A percentile compares a stretch with the other conserved stretches of the same genome.
phyloP scores from a whole-genome alignment of 2,113 vertebrate genomes.

The Zosterops borbonicus region DNA sequence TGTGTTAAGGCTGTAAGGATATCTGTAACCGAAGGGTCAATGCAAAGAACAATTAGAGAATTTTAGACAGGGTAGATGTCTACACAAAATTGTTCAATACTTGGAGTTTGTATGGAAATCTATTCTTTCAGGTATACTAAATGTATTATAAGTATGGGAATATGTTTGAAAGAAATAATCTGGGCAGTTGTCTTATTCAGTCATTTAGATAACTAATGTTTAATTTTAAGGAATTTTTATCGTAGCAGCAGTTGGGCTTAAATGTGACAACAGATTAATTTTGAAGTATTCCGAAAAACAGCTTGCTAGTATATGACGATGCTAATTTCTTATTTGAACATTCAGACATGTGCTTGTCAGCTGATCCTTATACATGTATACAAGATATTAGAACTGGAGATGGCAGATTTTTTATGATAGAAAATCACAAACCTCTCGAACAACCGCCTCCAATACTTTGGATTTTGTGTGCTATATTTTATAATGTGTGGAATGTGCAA shows the following conservation, averaged over 20 bases:
- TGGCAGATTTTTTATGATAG: constrained; percentile 22
- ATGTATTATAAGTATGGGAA: not conserved
- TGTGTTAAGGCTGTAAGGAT: not conserved
- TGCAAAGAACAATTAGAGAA: not conserved
- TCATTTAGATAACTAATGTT: not conserved
- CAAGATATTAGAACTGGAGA: not conserved
- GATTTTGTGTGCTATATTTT: constrained; percentile 27
- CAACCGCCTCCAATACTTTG: not conserved
- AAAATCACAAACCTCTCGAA: not conserved
- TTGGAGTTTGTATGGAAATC: not conserved
- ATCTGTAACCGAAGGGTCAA: not conserved
- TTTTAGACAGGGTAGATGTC: not conserved
- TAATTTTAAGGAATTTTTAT: constrained; percentile 6
- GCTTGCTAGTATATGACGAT: constrained; percentile 13
- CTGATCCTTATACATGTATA: not conserved
- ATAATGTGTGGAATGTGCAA: not conserved
- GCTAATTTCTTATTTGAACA: constrained; percentile 10
- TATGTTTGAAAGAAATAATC: not conserved
- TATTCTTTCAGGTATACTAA: not conserved
- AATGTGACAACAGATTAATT: constrained; percentile 30
- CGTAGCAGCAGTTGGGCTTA: constrained; percentile 21
- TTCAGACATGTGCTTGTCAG: constrained; percentile 1
- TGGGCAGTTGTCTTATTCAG: not conserved
- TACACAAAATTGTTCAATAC: not conserved
- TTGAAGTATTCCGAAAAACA: constrained; percentile 40